Base-by-base conservation (phyloP, 2,113 vertebrate species). In the Trematocara unimaculatum region DNA sequence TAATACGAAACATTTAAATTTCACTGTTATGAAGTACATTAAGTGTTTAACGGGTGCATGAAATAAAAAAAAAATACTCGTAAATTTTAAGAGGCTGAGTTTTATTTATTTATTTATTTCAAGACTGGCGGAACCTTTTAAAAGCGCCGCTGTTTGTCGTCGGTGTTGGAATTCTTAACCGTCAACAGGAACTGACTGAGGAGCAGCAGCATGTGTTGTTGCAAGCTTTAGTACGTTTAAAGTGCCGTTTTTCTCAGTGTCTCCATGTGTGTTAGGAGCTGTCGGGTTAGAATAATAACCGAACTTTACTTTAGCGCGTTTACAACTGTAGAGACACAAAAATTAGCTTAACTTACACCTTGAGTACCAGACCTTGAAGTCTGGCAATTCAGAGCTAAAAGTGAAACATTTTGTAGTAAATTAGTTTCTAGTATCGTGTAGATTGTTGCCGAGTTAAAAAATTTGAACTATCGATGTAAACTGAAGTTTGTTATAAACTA, bases 121-220 rank as follows among this genome's bases (percentile, higher is more conserved):
- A 38, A 38, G 10, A 67, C 18, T 7, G 11, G 47, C 90, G 93
- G 93, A 94, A 94, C 93, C 86, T 53, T 91, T 88, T 38, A 23
- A 17, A 13, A 0, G 5, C 7, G 54, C 35, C 20, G 3, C 49
- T 91, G 93, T 94, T 93, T 90, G 7, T 35, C 40, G 1, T 60
- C 90, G 93, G 88, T 6, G 56, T 3, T 5, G 26, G 7, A 87
- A 12, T 29, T 10, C 4, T 10, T 4, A 12, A 31, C 26, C n/a
- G n/a, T 60, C 54, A 60, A 86, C 88, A 87, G 51, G 40, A 83
- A 20, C 13, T 26, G 45, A 29, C 14, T 15, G 29, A 4, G 35
- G 7, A 42, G 70, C 4, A 3, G 14, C 12, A 0, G 11, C 6
- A 1, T 5, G 17, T n/a, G 4, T 10, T 7, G 13, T 15, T 3